Base-by-base conservation (phyloP, 64 coral and sea anemone species). In the Exaiptasia diaphana region DNA sequence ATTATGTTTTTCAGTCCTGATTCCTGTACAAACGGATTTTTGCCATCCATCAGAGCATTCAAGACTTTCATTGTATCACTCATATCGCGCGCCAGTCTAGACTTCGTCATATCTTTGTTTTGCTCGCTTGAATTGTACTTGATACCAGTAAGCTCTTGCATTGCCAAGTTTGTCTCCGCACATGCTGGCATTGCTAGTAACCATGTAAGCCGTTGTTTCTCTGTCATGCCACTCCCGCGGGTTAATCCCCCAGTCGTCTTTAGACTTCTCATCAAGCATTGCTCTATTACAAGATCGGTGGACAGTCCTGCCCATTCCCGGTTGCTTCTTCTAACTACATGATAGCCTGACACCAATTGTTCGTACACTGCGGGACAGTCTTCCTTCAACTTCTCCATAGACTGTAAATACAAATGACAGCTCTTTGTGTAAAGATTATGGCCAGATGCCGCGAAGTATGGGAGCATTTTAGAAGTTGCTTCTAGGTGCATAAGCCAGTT, bases 71-170 rank as follows among this genome's bases (percentile, higher is more conserved):
- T 0, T 13, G 78, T 68, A 25, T 81, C 77, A 5, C 65, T 64
- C 80, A 83, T 83, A 35, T 78, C 82, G 2, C 53, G 33, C 17
- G 20, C 37, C 35, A 21, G 49, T 33, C 69, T 59, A 17, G 82
- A 35, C 18, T 53, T 68, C 6, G 72, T 68, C 49, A 78, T 64
- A 28, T 87, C 84, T 18, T 87, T 87, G 26, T 87, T 87, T 17
- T 87, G 87, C 33, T 90, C 69, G 15, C 87, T 45, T 17, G 87
- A 82, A 44, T 82, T 29, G 24, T 75, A 70, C 18, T 70, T 33
- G 6, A 81, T 67, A 0, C 52, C 41, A 4, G 74, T 88, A 6
- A 88, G 22, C 34, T 86, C 53, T 65, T 74, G 70, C 71, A 86
- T 86, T 6, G 25, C 38, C 8, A 9, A 22, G n/a, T 72, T 71